Base-by-base conservation (phyloP, 2,113 vertebrate species). In the Tinamus guttatus region DNA sequence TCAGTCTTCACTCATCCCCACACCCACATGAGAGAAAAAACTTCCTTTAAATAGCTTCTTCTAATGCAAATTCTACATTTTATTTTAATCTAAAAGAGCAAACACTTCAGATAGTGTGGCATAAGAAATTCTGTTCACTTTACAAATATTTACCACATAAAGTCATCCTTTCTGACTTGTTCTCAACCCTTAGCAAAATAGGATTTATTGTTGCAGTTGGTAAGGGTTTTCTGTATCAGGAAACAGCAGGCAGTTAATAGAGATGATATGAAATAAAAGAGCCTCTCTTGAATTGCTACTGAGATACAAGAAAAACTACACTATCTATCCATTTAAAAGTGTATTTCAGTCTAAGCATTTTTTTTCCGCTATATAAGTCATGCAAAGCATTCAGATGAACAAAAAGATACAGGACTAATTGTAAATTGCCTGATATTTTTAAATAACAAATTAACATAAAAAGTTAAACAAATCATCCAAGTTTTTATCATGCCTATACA, bases 21-120 rank as follows among this genome's bases (percentile, higher is more conserved):
- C 36, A 63, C 5, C 40, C 75, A 28, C 65, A 82, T 70, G 36
- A 92, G 14, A 87, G 58, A 43, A 45, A 69, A 30, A 95, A 20
- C 5, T 77, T 58, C 60, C 74, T 58, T 95, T 94, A 93, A 96
- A 93, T 54, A 95, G 85, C 30, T 90, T 88, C 93, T 68, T 69
- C 76, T 76, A 94, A 5, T 18, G 45, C 68, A 85, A 47, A 83
- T 15, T 8, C 32, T 67, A 32, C 20, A 69, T 49, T 77, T 75
- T 63, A 84, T 85, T 76, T 86, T 59, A 54, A 63, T 67, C n/a
- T 93, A 51, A 63, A 93, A 45, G 20, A 83, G 45, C 73, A 77
- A 59, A 82, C 27, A 32, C 77, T 82, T 87, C 41, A 94, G 90
- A 73, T 45, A 70, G 40, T 41, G 77, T 63, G 21, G 16, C 54